phyloP scores from a whole-genome alignment of 2,113 vertebrate species.

The Erythrocercus mccallii region DNA sequence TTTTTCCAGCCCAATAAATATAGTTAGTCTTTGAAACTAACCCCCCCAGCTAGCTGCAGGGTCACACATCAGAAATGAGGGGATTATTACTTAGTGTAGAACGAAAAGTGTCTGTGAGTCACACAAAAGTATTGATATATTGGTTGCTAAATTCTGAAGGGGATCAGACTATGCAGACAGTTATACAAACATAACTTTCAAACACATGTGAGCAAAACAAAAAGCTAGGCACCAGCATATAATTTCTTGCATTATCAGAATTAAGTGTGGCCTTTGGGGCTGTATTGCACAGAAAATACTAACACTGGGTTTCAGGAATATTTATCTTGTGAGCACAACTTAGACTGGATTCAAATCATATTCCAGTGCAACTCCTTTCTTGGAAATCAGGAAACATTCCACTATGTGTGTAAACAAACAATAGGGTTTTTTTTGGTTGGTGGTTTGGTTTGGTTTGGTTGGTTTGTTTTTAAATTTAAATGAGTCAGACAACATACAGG shows the following conservation, averaged over 20 bases:
- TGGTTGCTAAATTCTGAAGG: background rate
- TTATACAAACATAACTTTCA: background rate
- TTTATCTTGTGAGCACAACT: background rate
- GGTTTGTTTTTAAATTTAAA: background rate
- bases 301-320: background rate
- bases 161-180: background rate
- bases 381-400: background rate
- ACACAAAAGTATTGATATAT: accelerated
- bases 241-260: background rate
- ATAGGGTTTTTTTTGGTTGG: background rate
- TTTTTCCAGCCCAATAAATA: background rate
- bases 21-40: background rate
- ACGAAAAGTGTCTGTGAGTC: background rate
- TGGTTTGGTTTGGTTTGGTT: too few relatives aligned
- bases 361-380: background rate
- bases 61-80: background rate
- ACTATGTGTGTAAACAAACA: background rate
- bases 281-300: background rate
- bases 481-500: background rate
- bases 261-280: background rate
- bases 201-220: background rate
- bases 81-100: background rate
- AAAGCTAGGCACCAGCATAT: background rate
- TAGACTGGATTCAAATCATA: background rate
- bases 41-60: background rate